Percentiles rank a stretch among this genome's conserved stretches.
phyloP scores from a whole-genome alignment of 30 jellyfish, hydroid and myxozoan species.

The Nemopilema nomurai region DNA sequence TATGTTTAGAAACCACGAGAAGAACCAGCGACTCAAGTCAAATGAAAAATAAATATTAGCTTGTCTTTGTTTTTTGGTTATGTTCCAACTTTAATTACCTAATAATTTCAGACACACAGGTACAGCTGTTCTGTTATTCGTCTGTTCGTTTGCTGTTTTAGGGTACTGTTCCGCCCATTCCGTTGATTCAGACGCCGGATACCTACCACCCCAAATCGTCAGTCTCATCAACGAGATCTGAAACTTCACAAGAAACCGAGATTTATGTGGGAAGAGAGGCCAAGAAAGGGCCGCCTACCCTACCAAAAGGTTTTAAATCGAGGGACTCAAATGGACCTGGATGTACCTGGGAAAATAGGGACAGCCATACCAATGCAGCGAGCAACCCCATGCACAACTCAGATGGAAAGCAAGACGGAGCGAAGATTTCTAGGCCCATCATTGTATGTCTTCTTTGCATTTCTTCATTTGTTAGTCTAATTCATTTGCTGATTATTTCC shows the following conservation, averaged over 20 bases:
- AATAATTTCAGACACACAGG: no score
- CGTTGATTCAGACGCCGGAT: slow-evolving; percentile 52
- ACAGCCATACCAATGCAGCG: not conserved
- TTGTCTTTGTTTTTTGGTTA: no score
- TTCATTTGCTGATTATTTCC: not conserved
- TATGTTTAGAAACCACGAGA: no score
- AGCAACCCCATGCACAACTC: not conserved
- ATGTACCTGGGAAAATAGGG: not conserved
- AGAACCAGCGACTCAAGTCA: no score
- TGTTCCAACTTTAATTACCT: no score
- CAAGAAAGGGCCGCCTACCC: not conserved
- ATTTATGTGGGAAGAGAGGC: slow-evolving; percentile 22
- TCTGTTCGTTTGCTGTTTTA: not conserved
- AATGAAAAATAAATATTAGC: no score
- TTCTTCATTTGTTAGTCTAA: not conserved
- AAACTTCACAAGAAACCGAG: slow-evolving; percentile 47
- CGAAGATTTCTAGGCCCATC: slow-evolving; percentile 47
- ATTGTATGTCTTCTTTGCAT: slow-evolving; percentile 15
- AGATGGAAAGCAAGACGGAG: slow-evolving; percentile 1
- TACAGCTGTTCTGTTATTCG: not conserved
- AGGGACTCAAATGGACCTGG: no score
- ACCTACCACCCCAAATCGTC: slow-evolving; percentile 57
- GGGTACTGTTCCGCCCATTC: slow-evolving; percentile 18
- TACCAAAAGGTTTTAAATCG: not conserved
- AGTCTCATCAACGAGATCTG: slow-evolving; percentile 41